Base-by-base conservation (phyloP, 2,888 invertebrate genomes). In the Petrolisthes manimaculis region DNA sequence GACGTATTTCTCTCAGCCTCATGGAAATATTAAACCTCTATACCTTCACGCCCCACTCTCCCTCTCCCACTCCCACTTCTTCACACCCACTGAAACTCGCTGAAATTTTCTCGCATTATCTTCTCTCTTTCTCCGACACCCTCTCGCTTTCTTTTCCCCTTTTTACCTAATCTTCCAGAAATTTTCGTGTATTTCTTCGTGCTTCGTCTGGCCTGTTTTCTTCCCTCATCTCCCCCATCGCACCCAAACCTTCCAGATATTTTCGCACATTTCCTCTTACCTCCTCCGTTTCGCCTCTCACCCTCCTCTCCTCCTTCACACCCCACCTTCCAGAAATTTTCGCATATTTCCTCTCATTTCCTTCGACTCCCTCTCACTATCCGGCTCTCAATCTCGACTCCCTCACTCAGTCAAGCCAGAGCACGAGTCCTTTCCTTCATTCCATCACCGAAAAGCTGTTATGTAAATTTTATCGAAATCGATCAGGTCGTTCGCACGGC, bases 371-470 rank as follows among this genome's bases (percentile, higher is more conserved):
- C 21, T 74, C 74, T 74, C 24, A 21, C 75, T 75, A n/a, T 75
- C 75, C 24, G 18, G 14, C 77, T 51, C 77, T 51, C 77, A 37
- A 24, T 51, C 77, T 51, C 77, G 37, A 37, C 77, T 12, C 77
- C 12, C 77, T 51, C 77, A 37, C 77, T 51, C 77, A 37, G 51
- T 51, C 77, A 37, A 24, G 14, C 51, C 14, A 37, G 5, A 18
- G 14, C 77, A 37, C 77, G 61, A 37, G 37, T 51, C 77, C 14
- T 51, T 51, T n/a, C n/a, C 55, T 79, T 79, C 55, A 79, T 79
- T 54, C 79, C 54, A 79, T 79, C 79, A 79, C 79, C 53, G 21
- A 79, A 79, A 79, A 79, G 79, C 79, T 79, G 79, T 79, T 79
- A 55, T 79, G 54, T 54, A 55, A 79, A 79, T 55, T 79, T 79